Evolutionary conservation across 2,888 invertebrate genomes (phyloP), one percentile per base, ranked within the genome.

Genomic region (Sinotaia quadrata): DNA sequence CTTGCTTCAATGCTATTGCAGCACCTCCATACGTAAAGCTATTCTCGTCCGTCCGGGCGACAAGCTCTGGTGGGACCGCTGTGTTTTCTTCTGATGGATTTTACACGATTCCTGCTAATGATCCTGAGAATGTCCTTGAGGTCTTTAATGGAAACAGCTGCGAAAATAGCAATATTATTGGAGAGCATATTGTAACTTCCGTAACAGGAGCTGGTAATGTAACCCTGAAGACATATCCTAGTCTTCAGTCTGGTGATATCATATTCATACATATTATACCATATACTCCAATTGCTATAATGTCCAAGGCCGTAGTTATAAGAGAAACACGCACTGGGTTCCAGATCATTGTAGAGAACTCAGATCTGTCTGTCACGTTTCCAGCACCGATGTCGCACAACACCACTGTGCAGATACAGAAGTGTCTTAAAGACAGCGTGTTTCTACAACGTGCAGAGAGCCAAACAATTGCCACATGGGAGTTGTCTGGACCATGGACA

Each of bases 21-120:
- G 18, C 31, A 27, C 63, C 63, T 41, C 52, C 54, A 36, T 34
- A 63, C 54, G 41, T 41, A 18, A 52, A 54, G n/a, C 52, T 63
- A n/a, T 63, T 52, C n/a, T 63, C 63, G 5, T 36, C 54, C 37
- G 29, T 54, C 54, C 52, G 21, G 27, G 63, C 63, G 8, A 63
- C 52, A 10, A 34, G 24, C 18, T 36, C 63, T 5, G 63, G 52
- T 37, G 63, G 63, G 36, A 41, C 63, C 2, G 21, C 37, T 2
- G 41, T 63, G 3, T 54, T 63, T 27, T 52, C 63, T 37, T 63
- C 63, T 3, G 62, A 63, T 12, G 63, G 63, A 18, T 63, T 54
- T 52, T n/a, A 27, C n/a, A 27, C 41, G 12, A 29, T 63, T 12
- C 41, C 63, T 8, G 8, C 21, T n/a, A 4, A 5, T 18, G 63